phyloP scores from a whole-genome alignment of 2,113 vertebrate species.

The Nesogale talazaci region DNA sequence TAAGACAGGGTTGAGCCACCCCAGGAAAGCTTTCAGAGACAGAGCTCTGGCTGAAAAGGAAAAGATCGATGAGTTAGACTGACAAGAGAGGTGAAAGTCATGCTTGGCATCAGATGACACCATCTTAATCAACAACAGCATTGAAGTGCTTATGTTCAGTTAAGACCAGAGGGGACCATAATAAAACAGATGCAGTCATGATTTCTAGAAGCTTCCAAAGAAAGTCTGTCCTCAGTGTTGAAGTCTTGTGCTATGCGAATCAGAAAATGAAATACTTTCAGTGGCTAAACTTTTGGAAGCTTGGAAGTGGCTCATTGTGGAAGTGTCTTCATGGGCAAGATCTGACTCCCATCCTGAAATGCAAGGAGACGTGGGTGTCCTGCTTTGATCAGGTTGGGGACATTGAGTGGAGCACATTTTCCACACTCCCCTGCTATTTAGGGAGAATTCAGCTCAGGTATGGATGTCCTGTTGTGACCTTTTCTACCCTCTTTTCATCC shows the following conservation, averaged over 20 bases:
- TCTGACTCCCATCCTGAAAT: background rate
- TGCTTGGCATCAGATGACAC: background rate
- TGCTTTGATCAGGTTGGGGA: background rate
- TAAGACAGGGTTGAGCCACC: background rate
- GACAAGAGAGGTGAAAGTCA: background rate
- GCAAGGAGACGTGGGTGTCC: background rate
- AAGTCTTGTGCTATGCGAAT: slow-evolving; percentile 9
- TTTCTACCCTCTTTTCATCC: background rate
- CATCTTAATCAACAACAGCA: background rate
- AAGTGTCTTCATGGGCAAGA: background rate
- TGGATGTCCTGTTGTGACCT: background rate
- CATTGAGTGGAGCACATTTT: background rate
- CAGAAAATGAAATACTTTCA: slow-evolving; percentile 41
- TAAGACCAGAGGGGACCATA: background rate
- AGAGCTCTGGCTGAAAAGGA: slow-evolving; percentile 2
- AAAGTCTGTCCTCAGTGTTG: background rate
- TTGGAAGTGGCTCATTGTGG: background rate
- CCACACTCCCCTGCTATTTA: background rate
- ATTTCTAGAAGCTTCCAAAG: slow-evolving; percentile 35
- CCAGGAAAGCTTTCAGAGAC: background rate
- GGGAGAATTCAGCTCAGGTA: background rate
- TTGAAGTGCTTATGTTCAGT: slow-evolving; percentile 35
- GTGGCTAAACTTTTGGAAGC: slow-evolving; percentile 41
- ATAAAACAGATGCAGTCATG: background rate
- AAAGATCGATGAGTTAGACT: background rate